Evolutionary conservation across 2,888 invertebrate genomes (phyloP).

Genomic region (Pinctada fucata): DNA sequence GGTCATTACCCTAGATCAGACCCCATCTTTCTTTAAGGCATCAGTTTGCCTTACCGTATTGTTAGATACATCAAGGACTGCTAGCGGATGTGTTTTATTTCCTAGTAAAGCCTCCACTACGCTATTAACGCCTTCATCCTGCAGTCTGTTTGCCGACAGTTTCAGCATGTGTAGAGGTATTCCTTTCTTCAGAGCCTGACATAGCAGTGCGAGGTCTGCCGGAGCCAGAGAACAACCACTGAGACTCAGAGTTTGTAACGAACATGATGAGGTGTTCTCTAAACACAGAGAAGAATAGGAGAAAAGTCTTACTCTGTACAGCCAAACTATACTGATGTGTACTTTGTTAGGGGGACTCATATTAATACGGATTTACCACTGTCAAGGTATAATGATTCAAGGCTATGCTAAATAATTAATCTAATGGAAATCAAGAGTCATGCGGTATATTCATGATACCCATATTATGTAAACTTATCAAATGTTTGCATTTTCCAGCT

Average conservation of each 20-base stretch:
- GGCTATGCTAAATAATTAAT: no score
- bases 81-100: slow-evolving; percentile 58
- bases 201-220: slow-evolving; percentile 59
- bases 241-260: slow-evolving; percentile 57
- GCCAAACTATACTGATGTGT: neutral
- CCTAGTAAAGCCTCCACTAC: slow-evolving; percentile 56
- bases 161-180: slow-evolving; percentile 67
- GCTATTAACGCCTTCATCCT: slow-evolving; percentile 54
- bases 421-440: no score
- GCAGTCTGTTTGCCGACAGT: slow-evolving; percentile 67
- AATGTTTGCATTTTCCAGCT: no score
- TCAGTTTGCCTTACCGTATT: slow-evolving; percentile 55
- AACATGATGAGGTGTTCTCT: neutral
- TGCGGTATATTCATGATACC: no score
- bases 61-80: slow-evolving; percentile 63
- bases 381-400: no score
- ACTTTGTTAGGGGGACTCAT: no score
- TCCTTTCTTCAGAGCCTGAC: slow-evolving; percentile 55
- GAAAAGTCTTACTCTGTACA: neutral
- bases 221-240: slow-evolving; percentile 66
- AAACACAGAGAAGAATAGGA: neutral
- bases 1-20: no score
- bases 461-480: no score
- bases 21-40: no score
- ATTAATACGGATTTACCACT: no score